phyloP scores from a whole-genome alignment of 2,888 invertebrate genomes.

The Caenorhabditis macrosperma region DNA sequence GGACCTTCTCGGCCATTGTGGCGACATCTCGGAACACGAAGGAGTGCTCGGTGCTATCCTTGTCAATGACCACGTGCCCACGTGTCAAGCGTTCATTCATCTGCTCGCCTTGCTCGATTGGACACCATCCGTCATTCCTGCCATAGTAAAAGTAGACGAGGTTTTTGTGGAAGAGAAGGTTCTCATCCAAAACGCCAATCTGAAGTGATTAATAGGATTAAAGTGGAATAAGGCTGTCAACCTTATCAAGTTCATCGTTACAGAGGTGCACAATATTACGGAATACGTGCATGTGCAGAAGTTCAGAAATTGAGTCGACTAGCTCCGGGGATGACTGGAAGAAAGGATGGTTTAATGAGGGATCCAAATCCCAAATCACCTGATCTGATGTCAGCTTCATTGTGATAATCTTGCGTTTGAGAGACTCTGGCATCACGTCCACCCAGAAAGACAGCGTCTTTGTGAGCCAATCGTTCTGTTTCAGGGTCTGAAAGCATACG shows the following conservation, averaged over 20 bases:
- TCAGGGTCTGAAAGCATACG: constrained; percentile 68
- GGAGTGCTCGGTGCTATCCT: constrained; percentile 71
- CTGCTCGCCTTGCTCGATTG: constrained; percentile 63
- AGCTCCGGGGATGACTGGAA: constrained; percentile 61
- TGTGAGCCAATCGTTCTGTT: constrained; percentile 70
- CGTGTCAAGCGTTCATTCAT: constrained; percentile 61
- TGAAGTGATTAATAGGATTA: constrained; percentile 19
- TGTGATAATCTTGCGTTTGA: constrained; percentile 63
- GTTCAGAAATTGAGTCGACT: constrained; percentile 61
- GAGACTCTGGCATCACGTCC: constrained; percentile 63
- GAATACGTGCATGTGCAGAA: constrained; percentile 70
- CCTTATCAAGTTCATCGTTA: constrained; percentile 70
- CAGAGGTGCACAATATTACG: constrained; percentile 71
- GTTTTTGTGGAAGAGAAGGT: constrained; percentile 61
- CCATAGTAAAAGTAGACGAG: constrained; percentile 70
- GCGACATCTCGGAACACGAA: constrained; percentile 73
- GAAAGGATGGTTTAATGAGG: not conserved
- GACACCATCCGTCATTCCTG: constrained; percentile 71
- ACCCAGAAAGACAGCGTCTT: constrained; percentile 68
- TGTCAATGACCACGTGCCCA: constrained; percentile 72
- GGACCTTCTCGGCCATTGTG: constrained; percentile 70
- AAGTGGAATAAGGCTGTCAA: constrained; percentile 2
- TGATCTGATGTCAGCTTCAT: constrained; percentile 54
- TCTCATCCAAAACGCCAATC: constrained; percentile 59
- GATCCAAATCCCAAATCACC: constrained; percentile 2